phyloP scores from a whole-genome alignment of 2,797 vertebrate genomes.

The Nyctibius grandis region DNA sequence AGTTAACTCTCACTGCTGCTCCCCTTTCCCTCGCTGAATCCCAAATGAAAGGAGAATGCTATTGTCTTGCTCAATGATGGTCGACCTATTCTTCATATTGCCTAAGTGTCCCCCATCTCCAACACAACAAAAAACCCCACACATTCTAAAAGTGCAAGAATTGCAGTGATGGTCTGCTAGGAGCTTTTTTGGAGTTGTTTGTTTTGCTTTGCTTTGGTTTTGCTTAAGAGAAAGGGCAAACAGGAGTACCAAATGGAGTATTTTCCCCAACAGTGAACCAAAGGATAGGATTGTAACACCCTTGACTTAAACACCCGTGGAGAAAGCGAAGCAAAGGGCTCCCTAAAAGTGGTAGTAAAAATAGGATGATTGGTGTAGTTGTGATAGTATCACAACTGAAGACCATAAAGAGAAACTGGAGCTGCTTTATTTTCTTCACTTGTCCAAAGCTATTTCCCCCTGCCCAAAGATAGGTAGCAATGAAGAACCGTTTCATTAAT shows the following conservation, averaged over 20 bases:
- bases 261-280: background rate
- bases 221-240: background rate
- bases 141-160: background rate
- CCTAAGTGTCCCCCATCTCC: fast-evolving
- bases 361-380: background rate
- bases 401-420: fast-evolving
- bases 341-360: background rate
- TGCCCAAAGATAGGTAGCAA: background rate
- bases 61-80: background rate
- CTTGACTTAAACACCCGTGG: background rate
- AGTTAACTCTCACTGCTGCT: background rate
- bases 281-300: fast-evolving
- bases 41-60: background rate
- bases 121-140: fast-evolving
- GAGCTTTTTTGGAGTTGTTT: background rate
- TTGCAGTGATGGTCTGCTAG: fast-evolving
- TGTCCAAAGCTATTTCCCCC: background rate
- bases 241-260: fast-evolving
- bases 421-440: background rate
- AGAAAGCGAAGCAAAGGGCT: background rate
- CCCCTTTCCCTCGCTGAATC: background rate
- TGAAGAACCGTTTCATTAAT: background rate
- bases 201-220: background rate
- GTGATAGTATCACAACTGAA: background rate
- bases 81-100: background rate